phyloP scores from a whole-genome alignment of 2,888 invertebrate genomes.

The Cancer borealis region DNA sequence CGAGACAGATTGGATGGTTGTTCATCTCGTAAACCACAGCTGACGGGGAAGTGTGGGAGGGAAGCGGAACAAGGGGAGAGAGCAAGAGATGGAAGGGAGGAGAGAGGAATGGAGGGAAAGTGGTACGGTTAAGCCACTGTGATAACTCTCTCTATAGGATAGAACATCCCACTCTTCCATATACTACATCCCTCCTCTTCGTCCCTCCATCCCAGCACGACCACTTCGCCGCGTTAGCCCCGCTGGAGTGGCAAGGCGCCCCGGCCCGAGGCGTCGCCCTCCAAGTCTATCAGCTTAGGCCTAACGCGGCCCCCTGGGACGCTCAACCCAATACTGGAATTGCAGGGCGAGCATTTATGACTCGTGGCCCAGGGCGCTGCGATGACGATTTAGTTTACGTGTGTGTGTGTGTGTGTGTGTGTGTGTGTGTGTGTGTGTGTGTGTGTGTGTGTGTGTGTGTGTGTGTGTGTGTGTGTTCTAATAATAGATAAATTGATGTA shows the following conservation, averaged over 20 bases:
- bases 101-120: slow-evolving; percentile 17
- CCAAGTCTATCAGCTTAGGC: background rate
- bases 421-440: slow-evolving; percentile 26
- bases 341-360: slow-evolving; percentile 24
- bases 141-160: background rate
- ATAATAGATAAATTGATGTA: background rate
- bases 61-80: background rate
- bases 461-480: slow-evolving; percentile 6
- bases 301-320: background rate
- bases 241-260: background rate
- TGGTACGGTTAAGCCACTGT: background rate
- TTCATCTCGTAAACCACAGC: slow-evolving; percentile 65
- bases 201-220: background rate
- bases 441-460: slow-evolving; percentile 33
- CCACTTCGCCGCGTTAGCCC: background rate
- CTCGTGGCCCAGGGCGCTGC: background rate
- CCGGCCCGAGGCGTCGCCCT: background rate
- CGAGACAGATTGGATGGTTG: slow-evolving; percentile 58
- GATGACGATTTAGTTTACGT: background rate
- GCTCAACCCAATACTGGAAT: slow-evolving; percentile 34
- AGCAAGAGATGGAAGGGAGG: background rate
- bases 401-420: slow-evolving; percentile 24
- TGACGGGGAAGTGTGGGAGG: slow-evolving; percentile 43
- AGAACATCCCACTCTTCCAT: background rate
- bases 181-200: background rate